Base-by-base conservation (phyloP, 2,888 invertebrate genomes). In the Tiliacea aurago region DNA sequence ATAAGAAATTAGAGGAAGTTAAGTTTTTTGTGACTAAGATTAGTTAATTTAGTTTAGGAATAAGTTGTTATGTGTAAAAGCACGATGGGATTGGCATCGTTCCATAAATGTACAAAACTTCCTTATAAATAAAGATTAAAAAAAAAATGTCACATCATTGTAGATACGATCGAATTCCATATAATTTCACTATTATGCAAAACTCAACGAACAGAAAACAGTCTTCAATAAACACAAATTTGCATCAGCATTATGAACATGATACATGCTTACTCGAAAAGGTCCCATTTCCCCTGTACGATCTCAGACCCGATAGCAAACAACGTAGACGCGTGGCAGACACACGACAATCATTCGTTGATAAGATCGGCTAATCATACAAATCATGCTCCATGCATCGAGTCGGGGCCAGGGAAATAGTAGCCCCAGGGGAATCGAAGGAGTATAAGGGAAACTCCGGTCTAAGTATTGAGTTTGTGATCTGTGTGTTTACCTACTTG, bases 331-430 rank as follows among this genome's bases (percentile, higher is more conserved):
- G 55, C 79, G 71, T 76, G 80, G 76, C 73, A 71, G 81, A 74
- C 76, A 68, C 70, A 76, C 68, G 78, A 76, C 81, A 62, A 76
- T 78, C 83, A 70, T 10, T 55, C 53, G 23, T 45, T 68, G 86
- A 86, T 86, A 86, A 75, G 45, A 87, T 86, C 87, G 45, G 59
- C 55, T 85, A 84, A 88, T 87, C 84, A 86, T 86, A 84, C 81
- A 80, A 83, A 87, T 81, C 80, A 80, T 78, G 78, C 33, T 56
- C 56, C 64, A 69, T 69, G 73, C 67, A 56, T 59, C 62, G 67
- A 69, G 53, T 59, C 65, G 58, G 72, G 58, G 51, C 61, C 58
- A 55, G 55, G 51, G 33, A 73, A 75, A 72, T 83, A 47, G 41
- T 73, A n/a, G 73, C 80, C 45, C 3, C 13, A 59, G 74, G 80